Evolutionary conservation across 2,113 vertebrate genomes (phyloP), one percentile per base, ranked within the genome.

Genomic region (Vulpes lagopus): DNA sequence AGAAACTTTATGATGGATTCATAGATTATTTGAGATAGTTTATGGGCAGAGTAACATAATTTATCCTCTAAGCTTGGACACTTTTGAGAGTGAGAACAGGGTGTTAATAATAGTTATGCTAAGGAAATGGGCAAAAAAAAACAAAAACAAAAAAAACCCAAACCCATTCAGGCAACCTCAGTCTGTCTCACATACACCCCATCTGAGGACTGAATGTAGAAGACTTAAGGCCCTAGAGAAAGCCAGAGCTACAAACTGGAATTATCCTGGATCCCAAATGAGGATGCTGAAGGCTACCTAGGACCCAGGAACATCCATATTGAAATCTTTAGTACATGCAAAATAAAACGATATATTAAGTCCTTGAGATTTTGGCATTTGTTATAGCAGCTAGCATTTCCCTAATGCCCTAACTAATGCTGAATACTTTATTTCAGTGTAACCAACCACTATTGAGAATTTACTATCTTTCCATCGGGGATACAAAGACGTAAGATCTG

Each of bases 101-200:
- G 1, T 17, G 11, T 81, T 93, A 86, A 74, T 93, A 89, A 32
- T 84, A 73, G 35, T 49, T 80, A 82, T 64, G 25, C 11, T 60
- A 73, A 30, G 53, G 79, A 82, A 79, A 81, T 19, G 67, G 27
- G 49, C 55, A 95, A 94, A 73, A 78, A 95, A 65, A 64, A 78
- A 95, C 93, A 35, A 35, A 35, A 35, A 35, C 60, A 64, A 78
- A 95, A 65, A 64, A 78, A 95, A 65, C 57, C 11, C 38, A 5
- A 43, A 60, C 32, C 65, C 90, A 81, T 15, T 27, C 30, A 59
- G 27, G 60, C 9, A 49, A 55, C 11, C 16, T 91, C 15, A 60
- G 74, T 78, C 76, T 79, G 15, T 79, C 27, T 53, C 38, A 32
- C 25, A 49, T 25, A 17, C 25, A 43, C 30, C 30, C 15, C 15